These are phyloP conservation scores for Macaca mulatta DNA, from an alignment of 2,113 vertebrate species.

Conservation along the genomic window DNA sequence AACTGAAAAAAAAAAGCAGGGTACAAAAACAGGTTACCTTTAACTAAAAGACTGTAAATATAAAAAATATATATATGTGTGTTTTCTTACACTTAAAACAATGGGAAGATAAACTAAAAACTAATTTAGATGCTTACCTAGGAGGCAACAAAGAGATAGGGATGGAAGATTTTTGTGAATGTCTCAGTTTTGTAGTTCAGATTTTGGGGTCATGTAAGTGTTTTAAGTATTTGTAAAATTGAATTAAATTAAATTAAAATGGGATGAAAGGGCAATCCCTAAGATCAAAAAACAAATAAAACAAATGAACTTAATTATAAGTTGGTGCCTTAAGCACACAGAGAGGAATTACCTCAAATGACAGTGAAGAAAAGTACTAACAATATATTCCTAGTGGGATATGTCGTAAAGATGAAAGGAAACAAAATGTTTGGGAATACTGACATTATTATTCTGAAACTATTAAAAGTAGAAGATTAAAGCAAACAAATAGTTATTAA, in stretches of 20 bases:
- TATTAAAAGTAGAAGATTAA: background rate
- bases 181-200: background rate
- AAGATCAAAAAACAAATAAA: constrained; percentile 22
- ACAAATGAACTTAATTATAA: background rate
- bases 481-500: background rate
- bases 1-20: background rate
- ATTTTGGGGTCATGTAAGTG: background rate
- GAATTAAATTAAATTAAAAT: constrained; percentile 11
- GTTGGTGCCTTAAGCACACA: background rate
- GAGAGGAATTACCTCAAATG: background rate
- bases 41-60: background rate
- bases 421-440: background rate
- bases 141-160: background rate
- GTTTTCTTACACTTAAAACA: background rate
- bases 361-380: background rate
- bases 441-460: background rate
- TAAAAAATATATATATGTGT: background rate
- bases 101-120: background rate
- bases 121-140: background rate
- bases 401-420: background rate
- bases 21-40: background rate
- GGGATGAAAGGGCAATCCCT: background rate
- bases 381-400: background rate
- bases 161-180: background rate
- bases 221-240: background rate